A percentile compares a stretch with the other conserved stretches of the same genome.
Conservation (phyloP, 2,888 invertebrate genomes). For the Apeira syringaria region DNA sequence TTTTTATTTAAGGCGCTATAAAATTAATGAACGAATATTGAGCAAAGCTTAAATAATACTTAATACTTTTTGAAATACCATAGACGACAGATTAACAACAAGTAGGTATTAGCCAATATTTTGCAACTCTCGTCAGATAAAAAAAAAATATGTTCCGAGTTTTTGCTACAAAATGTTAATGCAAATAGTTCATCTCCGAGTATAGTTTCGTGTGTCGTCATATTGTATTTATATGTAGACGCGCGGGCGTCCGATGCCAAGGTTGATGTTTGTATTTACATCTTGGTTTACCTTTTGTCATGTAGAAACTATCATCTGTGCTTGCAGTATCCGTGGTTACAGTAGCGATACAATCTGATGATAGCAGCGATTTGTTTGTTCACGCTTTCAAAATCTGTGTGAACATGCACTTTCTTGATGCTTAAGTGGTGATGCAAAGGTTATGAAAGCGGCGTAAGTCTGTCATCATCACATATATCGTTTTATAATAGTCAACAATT, state of each 20-base stretch:
- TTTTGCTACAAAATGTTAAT: constrained; percentile 17
- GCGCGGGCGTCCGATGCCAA: constrained; percentile 51
- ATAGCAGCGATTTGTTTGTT: constrained; percentile 10
- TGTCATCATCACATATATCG: too few relatives aligned
- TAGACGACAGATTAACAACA: too few relatives aligned
- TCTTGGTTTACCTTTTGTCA: constrained; percentile 21
- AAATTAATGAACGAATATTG: too few relatives aligned
- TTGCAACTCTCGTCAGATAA: constrained; percentile 2
- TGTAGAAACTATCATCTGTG: background rate
- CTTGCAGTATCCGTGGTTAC: constrained; percentile 6
- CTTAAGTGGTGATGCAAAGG: constrained; percentile 3
- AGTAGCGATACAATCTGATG: constrained; percentile 11
- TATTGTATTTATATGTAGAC: constrained; percentile 42
- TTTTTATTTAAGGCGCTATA: too few relatives aligned
- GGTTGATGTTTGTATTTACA: constrained; percentile 47
- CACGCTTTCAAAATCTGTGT: constrained; percentile 16
- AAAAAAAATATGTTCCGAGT: constrained; percentile 5
- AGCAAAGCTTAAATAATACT: too few relatives aligned
- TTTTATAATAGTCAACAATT: too few relatives aligned
- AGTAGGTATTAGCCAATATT: too few relatives aligned
- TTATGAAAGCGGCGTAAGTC: background rate
- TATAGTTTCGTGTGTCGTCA: constrained; percentile 43
- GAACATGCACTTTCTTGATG: constrained; percentile 15
- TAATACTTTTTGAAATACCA: too few relatives aligned
- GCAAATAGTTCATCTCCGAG: constrained; percentile 32